Base-by-base conservation (phyloP, 2,797 vertebrate species). In the Characodon lateralis region DNA sequence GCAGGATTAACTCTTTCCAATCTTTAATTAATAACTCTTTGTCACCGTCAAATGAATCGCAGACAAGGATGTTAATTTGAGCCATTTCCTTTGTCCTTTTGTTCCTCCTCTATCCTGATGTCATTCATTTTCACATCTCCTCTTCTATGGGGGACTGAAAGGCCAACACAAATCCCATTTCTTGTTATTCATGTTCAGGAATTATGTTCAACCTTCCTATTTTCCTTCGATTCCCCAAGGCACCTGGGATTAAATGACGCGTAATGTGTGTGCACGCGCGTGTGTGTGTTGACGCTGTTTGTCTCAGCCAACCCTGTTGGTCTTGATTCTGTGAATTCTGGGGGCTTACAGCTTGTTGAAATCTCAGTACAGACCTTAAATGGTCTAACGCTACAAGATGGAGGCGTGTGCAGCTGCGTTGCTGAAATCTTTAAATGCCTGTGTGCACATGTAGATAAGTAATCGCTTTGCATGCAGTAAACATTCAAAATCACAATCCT, bases 191-290 rank as follows among this genome's bases (percentile, higher is more conserved):
- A 31, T 92, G 91, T 93, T 94, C 61, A 84, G 86, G 88, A 93
- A 93, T 93, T 92, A 92, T 88, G 82, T 90, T 91, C 88, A 83
- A 87, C 86, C 79, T 88, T 76, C 87, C 88, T 77, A 86, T 93
- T 92, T 88, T 85, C 82, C 81, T 83, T 81, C 81, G 89, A 89
- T 87, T 90, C 89, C 91, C 90, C 65, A 63, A 79, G 87, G 93
- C 91, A 92, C 89, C 86, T 91, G 90, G 82, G 92, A 93, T 93
- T 91, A 93, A 91, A 91, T 86, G 83, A 85, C 84, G 85, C 87
- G 85, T 88, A 81, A 70, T 85, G 71, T 75, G 80, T 59, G 74
- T 41, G 28, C 71, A 65, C 71, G 71, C 70, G 77, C 43, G 74
- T 68, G 77, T 78, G 79, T 74, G 58, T 66, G 78, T 82, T 26